Evolutionary conservation across 2,888 invertebrate genomes (phyloP).

Genomic region (Drosophila macrothrix): DNA sequence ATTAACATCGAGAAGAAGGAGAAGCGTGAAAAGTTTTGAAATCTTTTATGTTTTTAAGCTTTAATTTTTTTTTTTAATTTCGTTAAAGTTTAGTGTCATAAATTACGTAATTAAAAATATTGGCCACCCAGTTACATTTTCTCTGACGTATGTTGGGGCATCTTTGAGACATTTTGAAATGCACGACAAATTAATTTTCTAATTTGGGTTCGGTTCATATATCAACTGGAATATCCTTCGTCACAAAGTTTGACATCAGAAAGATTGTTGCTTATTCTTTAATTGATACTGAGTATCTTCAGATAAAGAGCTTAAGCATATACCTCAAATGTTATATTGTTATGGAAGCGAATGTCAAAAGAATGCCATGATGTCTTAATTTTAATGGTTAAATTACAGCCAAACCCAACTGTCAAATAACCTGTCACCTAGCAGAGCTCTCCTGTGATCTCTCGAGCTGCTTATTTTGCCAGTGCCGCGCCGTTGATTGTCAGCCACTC

Average conservation of each 20-base stretch:
- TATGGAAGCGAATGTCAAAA: slow-evolving; percentile 3
- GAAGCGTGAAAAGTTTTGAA: background rate
- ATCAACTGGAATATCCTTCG: background rate
- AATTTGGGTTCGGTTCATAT: background rate
- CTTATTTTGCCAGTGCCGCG: slow-evolving; percentile 13
- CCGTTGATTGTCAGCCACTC: slow-evolving; percentile 35
- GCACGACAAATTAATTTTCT: background rate
- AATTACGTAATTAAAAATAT: background rate
- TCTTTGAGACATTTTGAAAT: background rate
- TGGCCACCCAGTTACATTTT: background rate
- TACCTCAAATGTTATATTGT: background rate
- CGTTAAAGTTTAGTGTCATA: background rate
- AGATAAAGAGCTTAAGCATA: background rate
- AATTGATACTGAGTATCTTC: background rate
- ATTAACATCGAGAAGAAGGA: background rate
- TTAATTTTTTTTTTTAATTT: background rate
- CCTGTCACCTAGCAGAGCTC: slow-evolving; percentile 29
- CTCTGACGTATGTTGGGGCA: background rate
- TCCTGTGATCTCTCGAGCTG: slow-evolving; percentile 38
- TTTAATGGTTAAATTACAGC: slow-evolving; percentile 10
- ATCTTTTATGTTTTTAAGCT: background rate
- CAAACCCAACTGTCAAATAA: slow-evolving; percentile 1
- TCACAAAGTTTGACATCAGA: background rate
- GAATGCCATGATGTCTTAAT: background rate
- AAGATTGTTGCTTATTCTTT: background rate